These are phyloP conservation scores for Temnothorax curvispinosus DNA, from an alignment of 1,140 invertebrate species.

Conservation along the genomic window DNA sequence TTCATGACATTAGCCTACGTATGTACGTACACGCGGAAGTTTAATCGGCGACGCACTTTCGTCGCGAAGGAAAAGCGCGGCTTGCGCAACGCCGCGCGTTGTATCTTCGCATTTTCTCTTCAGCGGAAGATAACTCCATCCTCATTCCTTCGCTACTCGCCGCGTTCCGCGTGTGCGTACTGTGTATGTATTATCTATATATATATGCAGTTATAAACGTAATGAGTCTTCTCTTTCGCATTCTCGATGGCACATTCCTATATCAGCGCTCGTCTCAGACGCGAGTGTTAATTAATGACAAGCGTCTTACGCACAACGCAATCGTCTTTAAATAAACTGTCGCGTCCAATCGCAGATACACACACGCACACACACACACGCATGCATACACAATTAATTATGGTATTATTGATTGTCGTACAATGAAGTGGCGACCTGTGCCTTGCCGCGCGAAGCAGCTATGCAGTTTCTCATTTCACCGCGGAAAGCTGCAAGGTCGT, in stretches of 20 bases:
- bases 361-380: no score
- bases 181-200: background rate
- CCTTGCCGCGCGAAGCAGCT: background rate
- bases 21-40: constrained; percentile 8
- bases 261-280: constrained; percentile 77
- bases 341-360: background rate
- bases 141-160: constrained; percentile 11
- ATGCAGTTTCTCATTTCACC: constrained; percentile 35
- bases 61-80: constrained; percentile 41
- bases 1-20: constrained; percentile 33
- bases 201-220: constrained; percentile 34
- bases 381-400: background rate
- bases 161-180: constrained; percentile 14
- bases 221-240: constrained; percentile 69
- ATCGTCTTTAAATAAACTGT: constrained; percentile 15
- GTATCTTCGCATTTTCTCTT: constrained; percentile 46
- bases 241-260: constrained; percentile 79
- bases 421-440: background rate
- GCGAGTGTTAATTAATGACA: constrained; percentile 52
- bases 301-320: background rate
- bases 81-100: constrained; percentile 26
- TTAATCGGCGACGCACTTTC: constrained; percentile 26
- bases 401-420: constrained; percentile 3
- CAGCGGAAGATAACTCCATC: background rate
- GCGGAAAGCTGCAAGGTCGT: constrained; percentile 38